Evolutionary conservation across 2,113 vertebrate species (phyloP), one percentile per base, ranked within the genome.

Genomic region (Gallinago paraguaiae): DNA sequence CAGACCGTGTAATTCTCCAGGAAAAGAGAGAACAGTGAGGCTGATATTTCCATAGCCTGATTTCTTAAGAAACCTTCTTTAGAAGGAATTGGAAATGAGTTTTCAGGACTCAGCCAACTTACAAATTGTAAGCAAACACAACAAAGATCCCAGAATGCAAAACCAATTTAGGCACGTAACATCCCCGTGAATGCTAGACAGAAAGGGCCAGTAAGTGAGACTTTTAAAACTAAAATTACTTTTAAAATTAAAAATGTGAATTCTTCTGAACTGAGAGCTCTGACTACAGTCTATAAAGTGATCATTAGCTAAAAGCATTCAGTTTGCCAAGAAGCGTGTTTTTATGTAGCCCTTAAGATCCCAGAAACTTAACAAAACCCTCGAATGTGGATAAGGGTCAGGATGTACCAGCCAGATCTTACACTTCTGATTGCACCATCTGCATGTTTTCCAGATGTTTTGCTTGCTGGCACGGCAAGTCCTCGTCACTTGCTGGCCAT

Each of bases 41-140:
- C 51, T 86, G 77, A 30, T 95, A 86, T 95, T 97, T 97, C 91
- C 91, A 87, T 45, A 35, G 51, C 24, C 35, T 64, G 30, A 82
- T 68, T 84, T 94, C 60, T 51, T 86, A 71, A 75, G 72, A 71
- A 93, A 86, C 11, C 8, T 64, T 81, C 59, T 84, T 86, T 51
- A 75, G 33, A 71, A 84, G 33, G 61, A 83, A 68, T 35, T 91
- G 53, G 57, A 92, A 92, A 82, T 69, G 13, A 82, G 31, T 85
- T 95, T 93, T 64, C 8, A 3, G 57, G 35, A 79, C 35, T 76
- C 45, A n/a, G 8, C 48, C 65, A 78, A 64, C 14, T 64, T 79
- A 71, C 7, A 84, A 60, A 78, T 46, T 43, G 20, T 13, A 48
- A 89, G 31, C 11, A 76, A 95, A 70, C 11, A 25, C 18, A 75